These are phyloP conservation scores for Pinctada fucata DNA, from an alignment of 2,888 invertebrate species.

Conservation along the genomic window DNA sequence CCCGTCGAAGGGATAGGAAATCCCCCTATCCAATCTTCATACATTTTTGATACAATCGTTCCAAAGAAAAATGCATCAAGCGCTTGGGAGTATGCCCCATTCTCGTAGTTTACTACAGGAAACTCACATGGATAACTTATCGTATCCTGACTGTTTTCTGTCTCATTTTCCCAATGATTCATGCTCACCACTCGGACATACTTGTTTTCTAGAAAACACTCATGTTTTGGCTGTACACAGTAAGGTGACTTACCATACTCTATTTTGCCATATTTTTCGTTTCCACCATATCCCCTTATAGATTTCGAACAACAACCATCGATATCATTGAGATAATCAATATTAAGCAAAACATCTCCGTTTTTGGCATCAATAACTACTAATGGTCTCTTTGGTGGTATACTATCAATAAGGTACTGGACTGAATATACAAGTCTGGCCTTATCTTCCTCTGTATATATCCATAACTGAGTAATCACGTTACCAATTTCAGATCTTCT, in stretches of 20 bases:
- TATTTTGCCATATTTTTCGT: slow-evolving; percentile 52
- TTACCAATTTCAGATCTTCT: slow-evolving; percentile 15
- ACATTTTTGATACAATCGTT: slow-evolving; percentile 54
- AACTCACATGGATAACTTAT: slow-evolving; percentile 46
- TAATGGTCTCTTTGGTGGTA: slow-evolving; percentile 42
- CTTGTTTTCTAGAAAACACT: slow-evolving; percentile 55
- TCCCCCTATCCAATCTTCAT: slow-evolving; percentile 54
- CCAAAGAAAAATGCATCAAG: slow-evolving; percentile 56
- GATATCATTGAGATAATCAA: background rate
- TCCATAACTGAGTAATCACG: background rate
- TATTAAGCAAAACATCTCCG: background rate
- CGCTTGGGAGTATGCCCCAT: slow-evolving; percentile 55
- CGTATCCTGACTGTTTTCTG: slow-evolving; percentile 32
- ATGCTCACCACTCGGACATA: slow-evolving; percentile 56
- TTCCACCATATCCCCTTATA: slow-evolving; percentile 49
- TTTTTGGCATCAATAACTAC: slow-evolving; percentile 30
- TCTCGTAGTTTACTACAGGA: slow-evolving; percentile 49
- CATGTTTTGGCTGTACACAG: slow-evolving; percentile 40
- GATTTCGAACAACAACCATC: background rate
- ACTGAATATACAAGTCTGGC: slow-evolving; percentile 30
- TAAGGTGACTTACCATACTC: slow-evolving; percentile 45
- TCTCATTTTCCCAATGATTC: slow-evolving; percentile 25
- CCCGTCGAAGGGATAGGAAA: slow-evolving; percentile 28
- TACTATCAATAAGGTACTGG: background rate
- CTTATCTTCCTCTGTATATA: slow-evolving; percentile 37